Evolutionary conservation across 2,888 invertebrate species (phyloP).

Genomic region (Listrodromus nycthemerus): DNA sequence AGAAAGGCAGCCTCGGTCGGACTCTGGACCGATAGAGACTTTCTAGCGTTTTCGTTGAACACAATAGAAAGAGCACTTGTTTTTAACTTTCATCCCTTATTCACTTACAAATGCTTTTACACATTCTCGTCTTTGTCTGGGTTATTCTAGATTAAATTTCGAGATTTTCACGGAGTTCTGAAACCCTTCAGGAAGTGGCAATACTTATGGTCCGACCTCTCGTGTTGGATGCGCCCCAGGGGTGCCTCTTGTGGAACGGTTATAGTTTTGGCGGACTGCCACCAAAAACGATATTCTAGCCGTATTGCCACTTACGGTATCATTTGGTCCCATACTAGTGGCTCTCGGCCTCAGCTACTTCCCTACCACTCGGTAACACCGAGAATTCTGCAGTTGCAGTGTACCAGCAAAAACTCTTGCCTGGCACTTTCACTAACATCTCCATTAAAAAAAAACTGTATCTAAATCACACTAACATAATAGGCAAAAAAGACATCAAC

Average conservation of each 20-base stretch:
- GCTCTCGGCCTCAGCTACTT: conserved; percentile 27
- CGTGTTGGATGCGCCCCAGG: conserved; percentile 7
- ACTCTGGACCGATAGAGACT: neutral
- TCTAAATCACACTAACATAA: neutral
- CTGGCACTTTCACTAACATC: neutral
- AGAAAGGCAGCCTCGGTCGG: neutral
- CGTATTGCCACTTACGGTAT: conserved; percentile 51
- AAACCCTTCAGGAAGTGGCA: conserved; percentile 30
- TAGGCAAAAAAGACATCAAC: neutral
- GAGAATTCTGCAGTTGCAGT: neutral
- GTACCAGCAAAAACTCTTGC: neutral
- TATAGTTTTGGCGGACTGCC: conserved; percentile 52
- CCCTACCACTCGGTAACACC: conserved; percentile 17
- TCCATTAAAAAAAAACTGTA: neutral
- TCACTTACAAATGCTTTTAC: neutral
- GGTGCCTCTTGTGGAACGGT: conserved; percentile 26
- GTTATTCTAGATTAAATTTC: conserved; percentile 35
- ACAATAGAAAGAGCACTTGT: neutral
- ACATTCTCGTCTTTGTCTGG: neutral
- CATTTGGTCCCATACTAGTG: conserved; percentile 24
- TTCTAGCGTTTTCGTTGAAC: neutral
- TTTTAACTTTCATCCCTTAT: conserved; percentile 7
- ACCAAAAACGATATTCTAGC: conserved; percentile 50
- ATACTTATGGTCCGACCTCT: conserved; percentile 1
- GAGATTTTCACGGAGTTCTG: conserved; percentile 4